Base-by-base conservation (phyloP, 2,888 invertebrate species). In the Acholoe squamosa region DNA sequence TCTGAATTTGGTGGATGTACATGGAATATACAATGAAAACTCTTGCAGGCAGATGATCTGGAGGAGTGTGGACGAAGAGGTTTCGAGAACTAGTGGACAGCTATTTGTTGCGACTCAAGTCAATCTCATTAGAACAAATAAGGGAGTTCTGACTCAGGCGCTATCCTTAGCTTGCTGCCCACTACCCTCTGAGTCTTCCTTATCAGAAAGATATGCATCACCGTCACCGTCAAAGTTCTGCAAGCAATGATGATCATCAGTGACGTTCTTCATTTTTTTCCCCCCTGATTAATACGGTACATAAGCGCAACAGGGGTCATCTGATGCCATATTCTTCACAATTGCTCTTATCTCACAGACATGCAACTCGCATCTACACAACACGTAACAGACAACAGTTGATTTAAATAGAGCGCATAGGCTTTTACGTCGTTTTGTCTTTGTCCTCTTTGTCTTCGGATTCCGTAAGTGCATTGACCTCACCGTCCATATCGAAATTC, bases 191-290 rank as follows among this genome's bases (percentile, higher is more conserved):
- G 28, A 86, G 56, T 86, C 54, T 19, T 86, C 86, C 56, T 86
- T 86, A 22, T 86, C 86, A 12, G 54, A 86, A 22, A 31, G 56
- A 54, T 54, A 54, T 0, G 16, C 52, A 16, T 86, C 86, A 12
- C 54, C 86, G 28, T 86, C 86, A 52, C 52, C 56, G 19, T 86
- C 86, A 86, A 51, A 54, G 56, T 86, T 86, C 86, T 86, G 86
- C 86, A 86, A 86, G 52, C 86, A 86, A 86, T n/a, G 54, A 86
- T 84, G 84, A 52, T 84, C 43, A 10, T 43, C 43, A 43, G 43
- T 43, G 43, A 43, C 10, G 43, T 43, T 10, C 22, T 43, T 84
- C 84, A 43, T 1, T 51, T 76, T 54, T 54, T 54, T 54, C 54
- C 54, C 10, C 12, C 43, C 43, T 10, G 5, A 43, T 10, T 43